Percentiles rank a stretch among this genome's conserved stretches.
phyloP scores from a whole-genome alignment of 2,113 vertebrate genomes.

The Cephalopterus ornatus region DNA sequence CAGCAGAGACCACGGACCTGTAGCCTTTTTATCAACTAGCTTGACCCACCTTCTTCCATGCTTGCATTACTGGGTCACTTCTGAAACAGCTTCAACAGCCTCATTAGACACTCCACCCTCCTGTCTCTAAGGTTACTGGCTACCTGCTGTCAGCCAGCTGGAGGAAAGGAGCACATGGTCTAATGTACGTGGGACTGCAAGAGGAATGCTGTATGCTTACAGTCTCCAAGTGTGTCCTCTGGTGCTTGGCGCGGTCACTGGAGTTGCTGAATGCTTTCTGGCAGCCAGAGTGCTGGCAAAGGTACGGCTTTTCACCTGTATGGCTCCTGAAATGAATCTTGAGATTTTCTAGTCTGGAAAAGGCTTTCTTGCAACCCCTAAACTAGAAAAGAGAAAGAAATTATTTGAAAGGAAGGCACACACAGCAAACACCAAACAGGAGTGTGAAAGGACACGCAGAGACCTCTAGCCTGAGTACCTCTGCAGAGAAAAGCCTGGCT shows the following conservation, averaged over 20 bases:
- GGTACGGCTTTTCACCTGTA: slow-evolving; percentile 93
- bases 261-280: slow-evolving; percentile 98
- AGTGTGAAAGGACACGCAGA: not conserved
- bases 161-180: not conserved
- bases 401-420: not conserved
- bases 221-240: slow-evolving; percentile 92
- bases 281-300: slow-evolving; percentile 92
- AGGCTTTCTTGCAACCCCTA: slow-evolving; percentile 95
- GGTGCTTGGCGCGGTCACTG: slow-evolving; percentile 96
- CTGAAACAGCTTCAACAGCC: not conserved
- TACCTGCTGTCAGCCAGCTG: not conserved
- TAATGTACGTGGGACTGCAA: not conserved
- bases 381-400: slow-evolving; percentile 78
- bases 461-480: not conserved
- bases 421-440: accelerated
- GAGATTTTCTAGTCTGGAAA: slow-evolving; percentile 96
- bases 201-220: slow-evolving; percentile 68
- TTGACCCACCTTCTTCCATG: not conserved
- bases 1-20: not conserved
- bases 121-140: not conserved
- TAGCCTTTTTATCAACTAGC: not conserved
- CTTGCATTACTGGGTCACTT: not conserved
- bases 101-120: not conserved
- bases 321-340: slow-evolving; percentile 97
- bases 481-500: not conserved